Evolutionary conservation across 2,113 vertebrate genomes (phyloP), one percentile per base, ranked within the genome.

Genomic region (Todiramphus saurophagus): DNA sequence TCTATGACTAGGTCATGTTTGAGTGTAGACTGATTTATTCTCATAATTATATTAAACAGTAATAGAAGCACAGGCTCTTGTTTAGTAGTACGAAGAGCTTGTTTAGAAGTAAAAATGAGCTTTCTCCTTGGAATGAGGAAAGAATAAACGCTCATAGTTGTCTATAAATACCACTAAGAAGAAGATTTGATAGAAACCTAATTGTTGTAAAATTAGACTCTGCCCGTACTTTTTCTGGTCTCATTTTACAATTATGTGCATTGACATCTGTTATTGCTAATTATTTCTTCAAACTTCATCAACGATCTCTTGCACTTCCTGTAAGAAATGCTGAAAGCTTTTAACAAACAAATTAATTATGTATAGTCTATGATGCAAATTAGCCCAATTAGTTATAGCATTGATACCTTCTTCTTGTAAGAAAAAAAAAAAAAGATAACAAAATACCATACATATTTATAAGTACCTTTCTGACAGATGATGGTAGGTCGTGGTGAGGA

Each of bases 311-410:
- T 98, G 97, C 97, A 97, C 98, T 98, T 98, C 97, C 97, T 28
- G 73, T 95, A 97, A 97, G 96, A 98, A 97, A 98, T 87, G 97
- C 94, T 98, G 97, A 98, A 97, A 98, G 97, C 97, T 97, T 98
- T 98, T 98, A 98, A 98, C 97, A 97, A 98, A 98, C 97, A 98
- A 98, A 98, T 98, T 98, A 98, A 98, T 98, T 98, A 98, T 98
- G 97, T 98, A 83, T 97, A 97, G 97, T 97, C 91, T 97, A 80
- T 81, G 92, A 98, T 98, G 98, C 97, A 98, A 98, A 98, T 98
- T 93, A 98, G 96, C 92, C 97, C 98, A 98, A 98, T 98, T 98
- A 98, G 96, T 97, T 96, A 96, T 96, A 97, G 98, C 97, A 97
- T 96, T 93, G 97, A 98, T 98, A 98, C 95, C 88, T 96, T 97